Base-by-base conservation (phyloP, 1,140 invertebrate genomes). In the Drosophila watanabei region DNA sequence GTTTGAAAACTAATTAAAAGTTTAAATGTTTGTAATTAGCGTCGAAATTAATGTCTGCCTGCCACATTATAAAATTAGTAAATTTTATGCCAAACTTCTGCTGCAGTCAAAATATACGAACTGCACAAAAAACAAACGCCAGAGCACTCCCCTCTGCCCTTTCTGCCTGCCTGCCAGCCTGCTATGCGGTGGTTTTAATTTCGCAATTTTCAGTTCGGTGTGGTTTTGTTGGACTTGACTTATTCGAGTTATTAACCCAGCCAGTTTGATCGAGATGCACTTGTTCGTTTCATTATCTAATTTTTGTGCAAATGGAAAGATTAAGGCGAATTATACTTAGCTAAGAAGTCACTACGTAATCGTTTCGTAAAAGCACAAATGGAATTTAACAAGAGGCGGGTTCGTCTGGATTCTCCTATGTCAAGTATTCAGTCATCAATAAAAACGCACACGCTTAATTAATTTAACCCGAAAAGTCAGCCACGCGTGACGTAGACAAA, bases 11-110 rank as follows among this genome's bases (percentile, higher is more conserved):
- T 88, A 88, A 88, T 88, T 88, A 88, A 88, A 88, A 88, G 78
- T 90, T 88, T 85, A 85, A 88, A 90, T 88, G 85, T 89, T 88
- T 89, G 86, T 89, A 88, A 88, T 88, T 88, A 89, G 85, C 86
- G 78, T 89, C 81, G 81, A 85, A 89, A 88, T 88, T 89, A 88
- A 88, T 88, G 85, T 88, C 85, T 89, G 85, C 64, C 81, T 73
- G 81, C 86, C 85, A 85, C 86, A 89, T 88, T 88, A 88, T 89
- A 85, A 89, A 89, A 88, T 88, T 84, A 89, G 69, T 89, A 65
- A 79, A 89, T 88, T 88, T 84, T 56, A 75, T 89, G 81, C 52
- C 61, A 79, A 88, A 88, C 81, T 88, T 89, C 77, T 58, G 72
- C 46, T 65, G 71, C 60, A 86, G 62, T 79, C 75, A 68, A 75